Conservation (phyloP, 2,888 invertebrate genomes). For the Drosophila nigritarsus region DNA sequence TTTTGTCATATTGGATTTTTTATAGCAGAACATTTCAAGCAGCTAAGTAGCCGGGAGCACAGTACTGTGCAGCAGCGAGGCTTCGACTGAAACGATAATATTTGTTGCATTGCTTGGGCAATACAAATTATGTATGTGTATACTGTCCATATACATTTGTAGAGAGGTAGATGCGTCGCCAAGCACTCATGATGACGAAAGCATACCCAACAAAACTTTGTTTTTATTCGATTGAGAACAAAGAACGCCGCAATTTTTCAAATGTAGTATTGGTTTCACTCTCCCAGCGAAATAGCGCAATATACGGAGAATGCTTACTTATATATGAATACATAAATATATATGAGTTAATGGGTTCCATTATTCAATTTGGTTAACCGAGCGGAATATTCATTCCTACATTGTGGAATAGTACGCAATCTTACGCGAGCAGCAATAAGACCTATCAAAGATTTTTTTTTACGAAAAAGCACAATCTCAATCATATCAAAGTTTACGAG, state of each 20-base stretch:
- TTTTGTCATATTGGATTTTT: not conserved
- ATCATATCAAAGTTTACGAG: not conserved
- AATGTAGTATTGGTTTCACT: not conserved
- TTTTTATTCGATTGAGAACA: too few species aligned
- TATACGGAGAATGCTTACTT: not conserved
- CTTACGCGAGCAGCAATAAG: not conserved
- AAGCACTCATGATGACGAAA: not conserved
- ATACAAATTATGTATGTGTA: not conserved
- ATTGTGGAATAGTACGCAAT: not conserved
- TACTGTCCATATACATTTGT: not conserved
- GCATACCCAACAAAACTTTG: not conserved
- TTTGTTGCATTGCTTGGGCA: not conserved
- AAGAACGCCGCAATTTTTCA: not conserved
- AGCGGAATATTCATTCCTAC: not conserved
- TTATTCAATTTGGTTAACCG: not conserved
- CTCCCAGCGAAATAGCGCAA: not conserved
- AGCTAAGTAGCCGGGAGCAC: not conserved
- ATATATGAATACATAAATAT: not conserved
- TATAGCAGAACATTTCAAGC: not conserved
- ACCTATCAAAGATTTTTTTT: constrained; percentile 10
- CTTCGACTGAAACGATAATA: not conserved
- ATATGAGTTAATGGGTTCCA: not conserved
- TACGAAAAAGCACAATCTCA: not conserved
- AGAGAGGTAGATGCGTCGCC: not conserved
- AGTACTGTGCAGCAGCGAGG: not conserved